A percentile compares a stretch with the other conserved stretches of the same genome.
Evolutionary conservation across 2,797 vertebrate genomes (phyloP).

Genomic region (Artibeus lituratus): DNA sequence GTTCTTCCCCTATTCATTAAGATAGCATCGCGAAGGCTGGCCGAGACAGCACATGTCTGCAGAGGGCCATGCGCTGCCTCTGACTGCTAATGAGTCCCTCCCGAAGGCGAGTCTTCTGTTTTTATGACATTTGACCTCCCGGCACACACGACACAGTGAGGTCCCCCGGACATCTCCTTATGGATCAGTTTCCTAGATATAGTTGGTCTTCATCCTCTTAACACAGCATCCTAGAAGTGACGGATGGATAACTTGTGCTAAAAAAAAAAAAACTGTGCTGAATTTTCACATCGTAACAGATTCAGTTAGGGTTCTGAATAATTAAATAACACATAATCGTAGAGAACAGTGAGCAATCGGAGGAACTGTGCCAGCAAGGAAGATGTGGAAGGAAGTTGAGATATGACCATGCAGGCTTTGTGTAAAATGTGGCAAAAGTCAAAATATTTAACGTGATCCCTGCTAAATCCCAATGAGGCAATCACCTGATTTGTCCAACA

Average conservation of each 20-base stretch:
- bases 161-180: not conserved
- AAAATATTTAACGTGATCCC: not conserved
- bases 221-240: not conserved
- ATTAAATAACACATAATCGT: not conserved
- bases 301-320: not conserved
- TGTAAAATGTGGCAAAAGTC: not conserved
- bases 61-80: not conserved
- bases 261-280: not conserved
- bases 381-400: not conserved
- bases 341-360: not conserved
- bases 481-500: not conserved
- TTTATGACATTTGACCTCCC: conserved; percentile 65
- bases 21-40: conserved; percentile 62
- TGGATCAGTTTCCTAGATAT: conserved; percentile 7
- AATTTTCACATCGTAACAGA: not conserved
- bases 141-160: conserved; percentile 15
- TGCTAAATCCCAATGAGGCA: not conserved
- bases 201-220: conserved; percentile 18
- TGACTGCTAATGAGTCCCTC: conserved; percentile 70
- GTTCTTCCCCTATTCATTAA: conserved; percentile 67
- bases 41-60: conserved; percentile 46
- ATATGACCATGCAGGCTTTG: not conserved
- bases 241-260: not conserved
- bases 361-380: not conserved
- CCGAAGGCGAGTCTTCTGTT: conserved; percentile 52